Conservation (phyloP, 2,113 vertebrate genomes). For the Lota lota region DNA sequence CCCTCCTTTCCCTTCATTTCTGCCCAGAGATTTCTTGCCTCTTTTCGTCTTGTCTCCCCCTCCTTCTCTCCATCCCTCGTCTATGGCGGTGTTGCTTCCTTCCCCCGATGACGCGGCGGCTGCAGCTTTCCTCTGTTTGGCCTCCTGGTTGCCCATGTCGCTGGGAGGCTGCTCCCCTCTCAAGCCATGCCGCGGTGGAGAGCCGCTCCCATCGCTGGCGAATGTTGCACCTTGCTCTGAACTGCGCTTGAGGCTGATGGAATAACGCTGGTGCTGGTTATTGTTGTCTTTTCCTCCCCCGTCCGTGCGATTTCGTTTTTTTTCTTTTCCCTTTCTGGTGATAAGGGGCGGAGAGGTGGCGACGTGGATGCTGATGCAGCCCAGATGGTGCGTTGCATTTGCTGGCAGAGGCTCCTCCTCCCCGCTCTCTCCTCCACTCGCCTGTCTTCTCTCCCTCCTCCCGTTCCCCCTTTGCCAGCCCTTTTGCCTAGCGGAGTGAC, state of each 20-base stretch:
- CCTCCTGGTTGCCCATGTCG: conserved; percentile 96
- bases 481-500: conserved; percentile 78
- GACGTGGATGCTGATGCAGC: conserved; percentile 69
- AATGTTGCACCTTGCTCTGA: conserved; percentile 2
- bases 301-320: conserved; percentile 15
- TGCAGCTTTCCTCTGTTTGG: conserved; percentile 82
- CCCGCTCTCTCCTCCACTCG: conserved; percentile 18
- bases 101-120: conserved; percentile 64
- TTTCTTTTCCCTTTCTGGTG: conserved; percentile 55
- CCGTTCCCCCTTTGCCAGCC: conserved; percentile 48
- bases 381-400: conserved; percentile 45
- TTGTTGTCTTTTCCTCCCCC: conserved; percentile 18
- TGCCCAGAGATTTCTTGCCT: conserved; percentile 81
- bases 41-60: conserved; percentile 85
- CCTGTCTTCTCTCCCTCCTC: background rate
- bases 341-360: conserved; percentile 48
- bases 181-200: conserved; percentile 75
- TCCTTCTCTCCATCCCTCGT: conserved; percentile 78
- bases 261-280: conserved; percentile 15
- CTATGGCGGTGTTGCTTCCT: conserved; percentile 73
- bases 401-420: background rate
- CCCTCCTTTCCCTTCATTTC: conserved; percentile 77
- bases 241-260: conserved; percentile 13
- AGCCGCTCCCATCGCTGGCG: background rate
- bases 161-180: conserved; percentile 41